Conservation (phyloP, 2,113 vertebrate genomes). For the Mesitornis unicolor region DNA sequence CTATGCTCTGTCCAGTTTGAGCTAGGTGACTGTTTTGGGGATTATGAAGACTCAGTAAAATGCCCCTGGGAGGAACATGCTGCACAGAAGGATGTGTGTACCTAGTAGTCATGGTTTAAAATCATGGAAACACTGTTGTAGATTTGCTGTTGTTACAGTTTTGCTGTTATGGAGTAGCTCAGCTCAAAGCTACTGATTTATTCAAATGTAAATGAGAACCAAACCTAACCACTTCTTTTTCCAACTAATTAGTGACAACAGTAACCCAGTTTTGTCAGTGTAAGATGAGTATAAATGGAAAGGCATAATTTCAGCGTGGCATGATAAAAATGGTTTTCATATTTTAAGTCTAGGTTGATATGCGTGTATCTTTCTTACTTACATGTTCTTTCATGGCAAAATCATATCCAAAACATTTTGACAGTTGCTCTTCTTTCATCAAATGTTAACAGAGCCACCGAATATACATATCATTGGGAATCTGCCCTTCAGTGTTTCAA, state of each 20-base stretch:
- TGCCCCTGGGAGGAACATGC: background rate
- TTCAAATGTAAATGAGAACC: background rate
- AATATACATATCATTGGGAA: conserved; percentile 95
- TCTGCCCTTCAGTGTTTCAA: conserved; percentile 93
- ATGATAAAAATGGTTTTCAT: background rate
- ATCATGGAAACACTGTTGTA: background rate
- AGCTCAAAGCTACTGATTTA: background rate
- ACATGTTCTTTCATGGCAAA: background rate
- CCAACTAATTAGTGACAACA: background rate
- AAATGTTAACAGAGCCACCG: conserved; percentile 82
- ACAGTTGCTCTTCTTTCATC: background rate
- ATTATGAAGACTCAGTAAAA: background rate
- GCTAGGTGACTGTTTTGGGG: background rate
- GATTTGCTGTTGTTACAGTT: background rate
- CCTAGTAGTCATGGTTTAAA: background rate
- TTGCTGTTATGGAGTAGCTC: background rate
- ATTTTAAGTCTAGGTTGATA: background rate
- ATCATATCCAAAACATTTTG: background rate
- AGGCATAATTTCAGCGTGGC: background rate
- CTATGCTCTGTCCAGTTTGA: background rate
- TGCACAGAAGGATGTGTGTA: background rate
- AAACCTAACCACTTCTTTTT: background rate
- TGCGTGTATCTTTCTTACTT: fast-evolving
- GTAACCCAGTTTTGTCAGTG: background rate
- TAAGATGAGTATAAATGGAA: background rate